Evolutionary conservation across 1,140 invertebrate species (phyloP).

Genomic region (Drosophila takahashii): DNA sequence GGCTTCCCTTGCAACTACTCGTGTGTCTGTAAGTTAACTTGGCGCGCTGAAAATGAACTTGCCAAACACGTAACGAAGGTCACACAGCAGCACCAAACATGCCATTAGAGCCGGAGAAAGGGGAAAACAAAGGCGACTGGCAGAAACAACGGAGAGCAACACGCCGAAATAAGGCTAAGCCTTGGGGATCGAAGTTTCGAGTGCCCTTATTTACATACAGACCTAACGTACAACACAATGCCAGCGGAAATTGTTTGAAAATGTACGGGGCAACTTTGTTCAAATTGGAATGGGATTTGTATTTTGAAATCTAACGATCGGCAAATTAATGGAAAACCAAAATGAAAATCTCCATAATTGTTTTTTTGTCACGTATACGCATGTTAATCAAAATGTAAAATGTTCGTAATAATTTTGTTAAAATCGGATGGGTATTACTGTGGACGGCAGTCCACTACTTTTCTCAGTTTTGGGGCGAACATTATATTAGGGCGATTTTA

Average conservation of each 20-base stretch:
- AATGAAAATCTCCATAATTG: too few species aligned
- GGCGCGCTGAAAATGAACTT: constrained; percentile 78
- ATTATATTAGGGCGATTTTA: too few species aligned
- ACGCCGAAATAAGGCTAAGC: constrained; percentile 5
- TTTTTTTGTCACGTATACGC: too few species aligned
- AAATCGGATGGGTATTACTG: too few species aligned
- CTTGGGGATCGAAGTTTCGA: constrained; percentile 29
- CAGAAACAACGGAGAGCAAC: constrained; percentile 7
- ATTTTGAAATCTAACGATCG: too few species aligned
- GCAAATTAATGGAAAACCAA: too few species aligned
- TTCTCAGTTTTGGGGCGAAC: too few species aligned
- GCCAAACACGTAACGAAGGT: constrained; percentile 82
- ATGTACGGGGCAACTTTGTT: too few species aligned
- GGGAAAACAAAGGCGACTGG: constrained; percentile 14
- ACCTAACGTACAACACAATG: background rate
- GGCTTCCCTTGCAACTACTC: constrained; percentile 65
- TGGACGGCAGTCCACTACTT: too few species aligned
- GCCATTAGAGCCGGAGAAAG: constrained; percentile 38
- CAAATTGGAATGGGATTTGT: too few species aligned
- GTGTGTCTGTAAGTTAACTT: constrained; percentile 56
- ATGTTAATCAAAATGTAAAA: too few species aligned
- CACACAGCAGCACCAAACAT: constrained; percentile 55
- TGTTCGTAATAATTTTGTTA: too few species aligned
- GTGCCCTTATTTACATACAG: constrained; percentile 12
- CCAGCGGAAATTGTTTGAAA: background rate